These are phyloP conservation scores for Microtus oregoni DNA, from an alignment of 2,113 vertebrate genomes.

Conservation along the genomic window DNA sequence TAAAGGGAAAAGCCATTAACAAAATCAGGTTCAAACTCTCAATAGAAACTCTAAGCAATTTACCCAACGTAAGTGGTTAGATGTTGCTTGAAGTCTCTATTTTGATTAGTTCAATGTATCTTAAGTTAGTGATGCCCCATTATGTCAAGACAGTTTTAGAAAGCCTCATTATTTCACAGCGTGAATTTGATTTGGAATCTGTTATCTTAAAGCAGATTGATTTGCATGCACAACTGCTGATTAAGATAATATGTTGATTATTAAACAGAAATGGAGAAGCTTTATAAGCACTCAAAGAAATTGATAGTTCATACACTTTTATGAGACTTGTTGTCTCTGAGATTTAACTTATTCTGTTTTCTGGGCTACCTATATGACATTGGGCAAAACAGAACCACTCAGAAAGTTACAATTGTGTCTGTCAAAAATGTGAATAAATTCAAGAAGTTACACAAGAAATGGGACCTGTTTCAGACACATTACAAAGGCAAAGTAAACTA, in stretches of 20 bases:
- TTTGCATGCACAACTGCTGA: constrained; percentile 49
- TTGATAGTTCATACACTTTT: not conserved
- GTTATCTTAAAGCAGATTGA: constrained; percentile 53
- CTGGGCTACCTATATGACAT: not conserved
- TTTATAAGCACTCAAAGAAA: not conserved
- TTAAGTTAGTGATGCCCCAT: constrained; percentile 1
- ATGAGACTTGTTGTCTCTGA: not conserved
- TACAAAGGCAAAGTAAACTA: not conserved
- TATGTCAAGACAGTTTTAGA: constrained; percentile 50
- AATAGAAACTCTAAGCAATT: not conserved
- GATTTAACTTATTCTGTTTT: not conserved
- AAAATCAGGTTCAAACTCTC: not conserved
- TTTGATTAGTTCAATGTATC: constrained; percentile 50
- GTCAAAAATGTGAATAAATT: not conserved
- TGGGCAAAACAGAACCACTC: not conserved
- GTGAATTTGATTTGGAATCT: constrained; percentile 61
- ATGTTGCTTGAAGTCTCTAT: constrained; percentile 14
- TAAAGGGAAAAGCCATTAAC: not conserved
- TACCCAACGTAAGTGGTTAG: not conserved
- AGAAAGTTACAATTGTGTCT: not conserved
- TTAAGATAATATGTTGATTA: constrained; percentile 37
- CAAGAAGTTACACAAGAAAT: not conserved
- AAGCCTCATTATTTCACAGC: constrained; percentile 67
- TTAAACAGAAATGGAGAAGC: constrained; percentile 27
- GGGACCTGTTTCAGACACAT: not conserved